Base-by-base conservation (phyloP, 37 sponge, comb jelly and placozoan genomes). In the Diacarnus erythraeanus region DNA sequence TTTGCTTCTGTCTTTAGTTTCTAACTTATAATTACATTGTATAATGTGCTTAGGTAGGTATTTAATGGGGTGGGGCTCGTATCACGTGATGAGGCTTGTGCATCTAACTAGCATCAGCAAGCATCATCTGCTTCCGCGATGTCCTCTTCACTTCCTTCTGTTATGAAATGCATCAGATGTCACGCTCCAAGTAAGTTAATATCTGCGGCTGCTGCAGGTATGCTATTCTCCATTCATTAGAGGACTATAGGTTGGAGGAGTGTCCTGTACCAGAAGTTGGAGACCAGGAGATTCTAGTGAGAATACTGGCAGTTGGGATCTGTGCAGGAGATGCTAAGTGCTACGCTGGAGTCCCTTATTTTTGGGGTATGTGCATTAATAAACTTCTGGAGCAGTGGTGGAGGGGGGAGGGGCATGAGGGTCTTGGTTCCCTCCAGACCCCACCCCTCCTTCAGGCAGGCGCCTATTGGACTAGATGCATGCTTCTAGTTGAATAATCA, bases 261-360 rank as follows among this genome's bases (percentile, higher is more conserved):
- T 33, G 64, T 0, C 64, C 76, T 34, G 77, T 89, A 18, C 90
- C 90, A 17, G 81, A 80, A 10, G 74, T 84, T 31, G 85, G 71
- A 12, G 77, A 84, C 21, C 80, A 69, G n/a, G 90, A 89, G 69
- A 75, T 89, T 5, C 76, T 89, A 21, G 90, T 89, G 4, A 89
- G 64, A 34, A 77, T 84, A 3, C 63, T 89, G 36, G 90, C 90
- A 38, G 90, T 79, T 15, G 90, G 90, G 26, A 84, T 89, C 17
- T 89, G 90, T 79, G 90, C 90, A 22, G 85, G 90, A 2, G 90
- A 89, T 74, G 84, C 85, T 8, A 89, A 89, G 64, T 84, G 90
- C 61, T 89, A 27, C 54, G 77, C 80, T 33, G 90, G 90, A 75
- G 90, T 80, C 33, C 81, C 90, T 4, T 79, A 67, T 36, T 89